Conservation (phyloP, 1,140 invertebrate species). For the Spodoptera frugiperda region DNA sequence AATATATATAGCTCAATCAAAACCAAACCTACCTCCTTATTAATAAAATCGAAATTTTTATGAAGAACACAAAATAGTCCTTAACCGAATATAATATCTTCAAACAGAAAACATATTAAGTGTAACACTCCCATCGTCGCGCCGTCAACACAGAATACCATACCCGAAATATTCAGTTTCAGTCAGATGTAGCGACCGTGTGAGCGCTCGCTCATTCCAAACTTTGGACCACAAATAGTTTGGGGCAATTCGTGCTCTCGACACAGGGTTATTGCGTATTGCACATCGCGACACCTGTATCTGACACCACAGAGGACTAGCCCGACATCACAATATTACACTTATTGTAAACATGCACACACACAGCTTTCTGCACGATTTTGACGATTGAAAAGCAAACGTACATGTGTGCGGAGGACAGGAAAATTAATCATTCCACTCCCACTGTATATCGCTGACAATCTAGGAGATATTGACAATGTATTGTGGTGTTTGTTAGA, state of each 20-base stretch:
- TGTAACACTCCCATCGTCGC: constrained; percentile 1
- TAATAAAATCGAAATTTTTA: background rate
- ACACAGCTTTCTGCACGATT: constrained; percentile 39
- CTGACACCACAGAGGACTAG: constrained; percentile 63
- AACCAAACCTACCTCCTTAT: too few species aligned
- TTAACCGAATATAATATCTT: too few species aligned
- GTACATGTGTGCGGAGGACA: constrained; percentile 23
- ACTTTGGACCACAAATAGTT: constrained; percentile 59
- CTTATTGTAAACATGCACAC: constrained; percentile 59
- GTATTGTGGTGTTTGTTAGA: constrained; percentile 23
- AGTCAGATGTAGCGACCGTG: constrained; percentile 1
- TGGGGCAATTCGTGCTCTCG: constrained; percentile 55
- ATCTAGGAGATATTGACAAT: constrained; percentile 35
- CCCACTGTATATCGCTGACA: constrained; percentile 47
- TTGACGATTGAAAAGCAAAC: constrained; percentile 31
- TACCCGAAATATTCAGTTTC: constrained; percentile 10
- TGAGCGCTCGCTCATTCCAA: constrained; percentile 34
- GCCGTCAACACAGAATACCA: constrained; percentile 5
- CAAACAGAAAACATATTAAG: background rate
- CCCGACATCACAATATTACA: constrained; percentile 66
- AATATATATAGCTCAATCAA: too few species aligned
- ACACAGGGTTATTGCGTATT: constrained; percentile 65
- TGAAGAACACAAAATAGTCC: too few species aligned
- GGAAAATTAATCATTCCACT: constrained; percentile 57
- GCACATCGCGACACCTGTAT: constrained; percentile 72